Conservation (phyloP, 2,888 invertebrate species). For the Aphidoletes aphidimyza region DNA sequence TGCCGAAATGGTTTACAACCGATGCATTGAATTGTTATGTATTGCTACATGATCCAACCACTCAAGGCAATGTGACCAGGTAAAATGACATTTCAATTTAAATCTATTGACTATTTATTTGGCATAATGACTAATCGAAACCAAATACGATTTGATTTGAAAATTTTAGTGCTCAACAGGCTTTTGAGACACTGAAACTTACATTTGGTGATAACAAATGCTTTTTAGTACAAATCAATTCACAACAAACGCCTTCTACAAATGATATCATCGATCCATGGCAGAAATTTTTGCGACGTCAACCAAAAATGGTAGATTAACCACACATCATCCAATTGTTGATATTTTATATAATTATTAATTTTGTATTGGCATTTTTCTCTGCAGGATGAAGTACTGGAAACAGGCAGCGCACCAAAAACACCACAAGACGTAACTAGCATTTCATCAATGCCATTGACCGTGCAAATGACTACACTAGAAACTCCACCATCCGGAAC, state of each 20-base stretch:
- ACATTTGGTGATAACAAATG: conserved; percentile 89
- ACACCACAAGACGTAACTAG: conserved; percentile 70
- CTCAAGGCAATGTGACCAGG: conserved; percentile 77
- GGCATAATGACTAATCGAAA: neutral
- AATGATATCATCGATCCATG: conserved; percentile 83
- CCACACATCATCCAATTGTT: too few species aligned
- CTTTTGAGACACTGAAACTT: conserved; percentile 86
- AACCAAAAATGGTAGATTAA: conserved; percentile 68
- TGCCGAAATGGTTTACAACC: conserved; percentile 85
- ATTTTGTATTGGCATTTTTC: conserved; percentile 35
- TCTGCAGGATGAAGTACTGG: conserved; percentile 62
- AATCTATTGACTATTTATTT: conserved; percentile 18
- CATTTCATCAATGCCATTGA: conserved; percentile 65
- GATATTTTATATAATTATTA: too few species aligned
- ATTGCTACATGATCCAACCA: conserved; percentile 86
- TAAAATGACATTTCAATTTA: conserved; percentile 66
- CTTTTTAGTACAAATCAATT: conserved; percentile 91
- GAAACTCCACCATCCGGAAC: conserved; percentile 60
- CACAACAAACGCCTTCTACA: conserved; percentile 70
- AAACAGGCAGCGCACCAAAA: conserved; percentile 69
- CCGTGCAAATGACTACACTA: conserved; percentile 62
- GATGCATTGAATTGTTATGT: conserved; percentile 90
- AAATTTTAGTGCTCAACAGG: conserved; percentile 78
- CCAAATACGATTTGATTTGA: conserved; percentile 59
- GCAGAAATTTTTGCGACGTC: conserved; percentile 79